Evolutionary conservation across 2,888 invertebrate species (phyloP).

Genomic region (Cacoxenus indagator): DNA sequence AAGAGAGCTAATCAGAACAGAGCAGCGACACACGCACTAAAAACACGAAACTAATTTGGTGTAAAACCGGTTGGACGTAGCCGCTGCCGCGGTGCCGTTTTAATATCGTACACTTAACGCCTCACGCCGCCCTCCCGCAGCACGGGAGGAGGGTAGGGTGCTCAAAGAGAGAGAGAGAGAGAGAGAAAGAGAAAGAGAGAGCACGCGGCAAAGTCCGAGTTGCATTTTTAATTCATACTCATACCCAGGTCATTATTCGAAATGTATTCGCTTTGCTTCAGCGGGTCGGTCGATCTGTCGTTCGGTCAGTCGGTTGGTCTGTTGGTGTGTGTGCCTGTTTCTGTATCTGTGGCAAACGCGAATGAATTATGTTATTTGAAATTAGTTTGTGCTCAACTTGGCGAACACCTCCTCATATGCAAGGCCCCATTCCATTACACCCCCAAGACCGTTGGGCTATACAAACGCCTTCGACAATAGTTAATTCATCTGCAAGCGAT

Average conservation of each 20-base stretch:
- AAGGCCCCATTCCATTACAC: conserved; percentile 17
- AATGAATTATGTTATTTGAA: conserved; percentile 70
- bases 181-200: too few relatives aligned
- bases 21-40: background rate
- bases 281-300: conserved; percentile 43
- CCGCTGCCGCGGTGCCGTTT: background rate
- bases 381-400: conserved; percentile 61
- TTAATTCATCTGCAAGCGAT: conserved; percentile 1
- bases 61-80: conserved; percentile 14
- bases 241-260: conserved; percentile 18
- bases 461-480: background rate
- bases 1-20: background rate
- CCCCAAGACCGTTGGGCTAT: background rate
- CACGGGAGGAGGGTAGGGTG: too few relatives aligned
- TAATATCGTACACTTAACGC: conserved; percentile 10
- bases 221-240: conserved; percentile 22
- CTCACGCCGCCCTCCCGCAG: too few relatives aligned
- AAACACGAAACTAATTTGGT: conserved; percentile 19
- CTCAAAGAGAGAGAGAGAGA: too few relatives aligned
- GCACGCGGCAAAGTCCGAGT: conserved; percentile 1
- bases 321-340: conserved; percentile 35
- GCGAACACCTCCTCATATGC: conserved; percentile 13
- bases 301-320: background rate
- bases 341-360: conserved; percentile 40
- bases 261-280: background rate